Conservation (phyloP, 2,797 vertebrate genomes). For the Sus cebifrons region DNA sequence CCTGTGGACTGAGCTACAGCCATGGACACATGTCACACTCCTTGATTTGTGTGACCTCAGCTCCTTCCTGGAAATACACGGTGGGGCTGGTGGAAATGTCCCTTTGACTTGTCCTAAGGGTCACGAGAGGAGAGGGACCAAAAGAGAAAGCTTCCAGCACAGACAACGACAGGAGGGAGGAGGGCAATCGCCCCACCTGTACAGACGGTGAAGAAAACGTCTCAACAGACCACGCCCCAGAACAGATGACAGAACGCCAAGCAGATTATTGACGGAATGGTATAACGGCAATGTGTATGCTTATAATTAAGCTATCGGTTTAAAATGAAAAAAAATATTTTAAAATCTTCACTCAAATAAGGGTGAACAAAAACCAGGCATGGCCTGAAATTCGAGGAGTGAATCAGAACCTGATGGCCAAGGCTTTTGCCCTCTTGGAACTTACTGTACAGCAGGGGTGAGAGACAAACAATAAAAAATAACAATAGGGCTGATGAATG, state of each 20-base stretch:
- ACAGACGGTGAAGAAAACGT: neutral
- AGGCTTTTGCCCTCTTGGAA: neutral
- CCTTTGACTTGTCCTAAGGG: neutral
- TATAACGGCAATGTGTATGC: neutral
- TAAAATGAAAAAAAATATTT: neutral
- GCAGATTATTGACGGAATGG: neutral
- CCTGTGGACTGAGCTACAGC: neutral
- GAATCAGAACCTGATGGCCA: neutral
- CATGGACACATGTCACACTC: neutral
- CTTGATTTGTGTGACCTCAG: neutral
- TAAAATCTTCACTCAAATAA: neutral
- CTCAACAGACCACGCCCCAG: neutral
- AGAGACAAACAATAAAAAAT: neutral
- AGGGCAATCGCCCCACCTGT: neutral
- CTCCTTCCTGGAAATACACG: neutral
- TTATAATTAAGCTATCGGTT: neutral
- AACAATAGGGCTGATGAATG: accelerated
- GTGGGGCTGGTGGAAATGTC: neutral
- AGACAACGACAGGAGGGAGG: neutral
- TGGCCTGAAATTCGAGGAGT: accelerated
- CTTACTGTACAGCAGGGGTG: no score
- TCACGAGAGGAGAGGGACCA: neutral
- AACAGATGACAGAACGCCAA: neutral
- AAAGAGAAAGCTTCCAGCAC: neutral
- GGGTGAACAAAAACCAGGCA: neutral